These are phyloP conservation scores for Ylistrum balloti DNA, from an alignment of 1,140 invertebrate genomes.

Conservation along the genomic window DNA sequence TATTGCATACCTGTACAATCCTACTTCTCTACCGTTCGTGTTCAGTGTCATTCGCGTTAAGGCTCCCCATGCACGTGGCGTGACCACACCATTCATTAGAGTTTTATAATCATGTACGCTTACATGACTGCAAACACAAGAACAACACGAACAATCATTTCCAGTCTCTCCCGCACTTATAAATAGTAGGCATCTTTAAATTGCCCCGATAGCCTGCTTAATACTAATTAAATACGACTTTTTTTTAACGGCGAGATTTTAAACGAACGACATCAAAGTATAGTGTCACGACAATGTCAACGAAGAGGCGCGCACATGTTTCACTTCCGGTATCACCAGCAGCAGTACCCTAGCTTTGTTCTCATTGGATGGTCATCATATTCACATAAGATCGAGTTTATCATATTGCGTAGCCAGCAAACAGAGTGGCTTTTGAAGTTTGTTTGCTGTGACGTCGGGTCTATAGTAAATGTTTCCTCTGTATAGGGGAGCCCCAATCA, in stretches of 20 bases:
- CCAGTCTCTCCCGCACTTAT: background rate
- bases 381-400: conserved; percentile 21
- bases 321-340: background rate
- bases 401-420: conserved; percentile 11
- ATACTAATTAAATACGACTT: background rate
- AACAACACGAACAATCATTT: background rate
- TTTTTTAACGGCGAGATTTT: background rate
- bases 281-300: background rate
- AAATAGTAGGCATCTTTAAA: background rate
- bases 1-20: too few species aligned
- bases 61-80: background rate
- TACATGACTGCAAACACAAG: background rate
- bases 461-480: background rate
- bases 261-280: background rate
- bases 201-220: background rate
- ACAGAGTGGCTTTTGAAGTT: conserved; percentile 28
- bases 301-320: background rate
- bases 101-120: background rate
- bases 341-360: background rate
- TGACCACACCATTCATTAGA: background rate
- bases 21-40: too few species aligned
- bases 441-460: background rate
- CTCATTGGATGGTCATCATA: conserved; percentile 30
- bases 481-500: conserved; percentile 12
- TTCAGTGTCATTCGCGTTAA: background rate